phyloP scores from a whole-genome alignment of 2,113 vertebrate genomes.

The Peromyscus polionotus region DNA sequence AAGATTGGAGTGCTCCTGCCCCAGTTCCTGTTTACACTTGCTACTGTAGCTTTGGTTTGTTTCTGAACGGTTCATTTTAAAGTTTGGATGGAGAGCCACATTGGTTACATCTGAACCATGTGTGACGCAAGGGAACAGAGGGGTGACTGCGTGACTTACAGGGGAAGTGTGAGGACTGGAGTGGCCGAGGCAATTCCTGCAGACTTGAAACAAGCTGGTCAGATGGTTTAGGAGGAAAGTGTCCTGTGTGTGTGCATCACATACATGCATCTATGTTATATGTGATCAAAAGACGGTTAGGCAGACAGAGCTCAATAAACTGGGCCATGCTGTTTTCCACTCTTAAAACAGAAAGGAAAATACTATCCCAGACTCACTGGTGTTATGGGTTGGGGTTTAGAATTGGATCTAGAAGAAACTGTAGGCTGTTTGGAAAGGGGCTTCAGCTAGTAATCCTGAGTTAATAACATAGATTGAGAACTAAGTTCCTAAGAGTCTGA shows the following conservation, averaged over 20 bases:
- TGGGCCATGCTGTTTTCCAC: not conserved
- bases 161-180: not conserved
- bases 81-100: slow-evolving; percentile 73
- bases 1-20: slow-evolving; percentile 17
- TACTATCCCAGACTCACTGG: not conserved
- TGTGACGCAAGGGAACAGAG: slow-evolving; percentile 58
- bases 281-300: not conserved
- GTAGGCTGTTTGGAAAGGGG: slow-evolving; percentile 47
- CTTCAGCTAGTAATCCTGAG: slow-evolving; percentile 21
- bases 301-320: slow-evolving; percentile 29
- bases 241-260: not conserved
- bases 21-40: slow-evolving; percentile 72
- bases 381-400: not conserved
- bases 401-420: slow-evolving; percentile 23
- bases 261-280: not conserved
- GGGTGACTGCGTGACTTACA: slow-evolving; percentile 39
- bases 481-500: not conserved
- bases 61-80: slow-evolving; percentile 75
- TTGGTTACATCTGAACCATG: slow-evolving; percentile 77
- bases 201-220: slow-evolving; percentile 56
- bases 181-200: slow-evolving; percentile 56
- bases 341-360: slow-evolving; percentile 7
- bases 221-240: not conserved
- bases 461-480: slow-evolving; percentile 33
- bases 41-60: slow-evolving; percentile 74